These are phyloP conservation scores for Pao palembangensis DNA, from an alignment of 2,113 vertebrate species.

Conservation along the genomic window DNA sequence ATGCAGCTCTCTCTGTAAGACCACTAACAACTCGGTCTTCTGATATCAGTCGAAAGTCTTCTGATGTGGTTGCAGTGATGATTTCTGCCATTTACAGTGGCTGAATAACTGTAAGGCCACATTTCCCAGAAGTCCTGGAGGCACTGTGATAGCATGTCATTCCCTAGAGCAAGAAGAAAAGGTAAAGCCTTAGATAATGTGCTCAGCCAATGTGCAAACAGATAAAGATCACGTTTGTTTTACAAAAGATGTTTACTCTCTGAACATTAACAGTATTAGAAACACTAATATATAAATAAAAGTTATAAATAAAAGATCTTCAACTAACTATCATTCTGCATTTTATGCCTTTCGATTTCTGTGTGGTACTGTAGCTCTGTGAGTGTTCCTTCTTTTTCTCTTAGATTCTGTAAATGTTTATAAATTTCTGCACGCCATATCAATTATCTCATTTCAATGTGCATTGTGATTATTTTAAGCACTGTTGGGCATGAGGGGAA, in stretches of 20 bases:
- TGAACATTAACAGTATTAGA: conserved; percentile 2
- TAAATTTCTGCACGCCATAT: conserved; percentile 39
- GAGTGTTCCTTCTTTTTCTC: conserved; percentile 67
- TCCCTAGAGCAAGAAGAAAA: conserved; percentile 86
- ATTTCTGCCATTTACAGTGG: conserved; percentile 78
- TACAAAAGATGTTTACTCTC: not conserved
- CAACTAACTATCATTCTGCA: conserved; percentile 61
- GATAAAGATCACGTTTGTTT: too few species aligned
- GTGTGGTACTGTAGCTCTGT: conserved; percentile 72
- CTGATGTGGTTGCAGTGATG: not conserved
- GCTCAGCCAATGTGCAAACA: not conserved
- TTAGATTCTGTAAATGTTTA: conserved; percentile 39
- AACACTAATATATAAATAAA: too few species aligned
- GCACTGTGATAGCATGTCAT: conserved; percentile 55
- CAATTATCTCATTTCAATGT: conserved; percentile 33
- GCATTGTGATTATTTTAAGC: conserved; percentile 38
- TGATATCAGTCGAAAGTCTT: not conserved
- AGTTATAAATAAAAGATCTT: conserved; percentile 13
- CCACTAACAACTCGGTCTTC: not conserved
- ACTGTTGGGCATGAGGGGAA: conserved; percentile 49
- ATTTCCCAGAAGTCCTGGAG: conserved; percentile 82
- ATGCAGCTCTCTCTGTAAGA: conserved; percentile 88
- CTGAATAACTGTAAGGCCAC: conserved; percentile 90
- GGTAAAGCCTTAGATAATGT: conserved; percentile 66
- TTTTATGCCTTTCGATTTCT: conserved; percentile 67